phyloP scores from a whole-genome alignment of 2,113 vertebrate genomes.

The Cinclus cinclus region DNA sequence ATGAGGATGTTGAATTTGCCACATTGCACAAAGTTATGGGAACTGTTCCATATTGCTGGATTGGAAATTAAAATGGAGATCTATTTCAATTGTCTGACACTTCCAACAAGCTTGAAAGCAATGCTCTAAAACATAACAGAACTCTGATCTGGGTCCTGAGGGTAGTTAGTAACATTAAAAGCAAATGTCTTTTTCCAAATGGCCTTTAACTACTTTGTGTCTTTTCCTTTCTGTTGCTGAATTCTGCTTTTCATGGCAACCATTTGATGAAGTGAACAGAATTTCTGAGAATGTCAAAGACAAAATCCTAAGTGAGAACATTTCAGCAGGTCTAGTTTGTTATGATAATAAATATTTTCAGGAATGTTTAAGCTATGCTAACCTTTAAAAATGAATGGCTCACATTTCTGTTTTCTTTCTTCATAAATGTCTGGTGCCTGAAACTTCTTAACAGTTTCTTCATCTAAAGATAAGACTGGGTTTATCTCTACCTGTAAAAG shows the following conservation, averaged over 20 bases:
- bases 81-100: constrained; percentile 61
- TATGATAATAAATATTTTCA: constrained; percentile 59
- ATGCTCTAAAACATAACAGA: constrained; percentile 50
- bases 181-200: constrained; percentile 11
- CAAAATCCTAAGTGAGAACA: not conserved
- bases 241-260: not conserved
- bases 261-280: not conserved
- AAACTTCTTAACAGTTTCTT: constrained; percentile 32
- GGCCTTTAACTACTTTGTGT: constrained; percentile 19
- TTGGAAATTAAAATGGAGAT: constrained; percentile 60
- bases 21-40: constrained; percentile 52
- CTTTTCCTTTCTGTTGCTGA: constrained; percentile 17
- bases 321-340: constrained; percentile 16
- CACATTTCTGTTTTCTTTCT: constrained; percentile 49
- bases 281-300: constrained; percentile 29
- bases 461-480: constrained; percentile 49
- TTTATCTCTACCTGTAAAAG: constrained; percentile 26
- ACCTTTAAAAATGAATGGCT: constrained; percentile 26
- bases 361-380: constrained; percentile 40
- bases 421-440: constrained; percentile 17
- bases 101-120: constrained; percentile 52
- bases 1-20: constrained; percentile 37
- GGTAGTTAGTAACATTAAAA: constrained; percentile 31
- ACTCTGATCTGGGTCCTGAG: constrained; percentile 25
- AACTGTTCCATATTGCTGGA: constrained; percentile 51